Percentiles rank a stretch among this genome's conserved stretches.
Conservation (phyloP, 2,113 vertebrate species). For the Galeopterus variegatus region DNA sequence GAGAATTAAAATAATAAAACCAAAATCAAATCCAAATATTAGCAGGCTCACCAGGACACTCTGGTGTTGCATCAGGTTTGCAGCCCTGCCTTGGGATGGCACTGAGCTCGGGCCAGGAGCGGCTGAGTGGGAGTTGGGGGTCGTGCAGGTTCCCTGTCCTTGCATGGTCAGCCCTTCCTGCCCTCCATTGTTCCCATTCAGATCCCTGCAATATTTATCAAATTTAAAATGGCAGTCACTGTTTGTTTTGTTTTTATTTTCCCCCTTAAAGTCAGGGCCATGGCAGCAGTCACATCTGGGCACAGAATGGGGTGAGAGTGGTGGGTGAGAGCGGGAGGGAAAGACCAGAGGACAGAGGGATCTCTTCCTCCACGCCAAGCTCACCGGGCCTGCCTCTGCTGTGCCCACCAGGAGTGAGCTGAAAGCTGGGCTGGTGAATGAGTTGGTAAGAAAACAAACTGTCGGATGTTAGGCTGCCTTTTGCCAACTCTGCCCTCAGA, state of each 20-base stretch:
- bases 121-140: neutral
- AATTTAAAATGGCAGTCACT: neutral
- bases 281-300: too few relatives aligned
- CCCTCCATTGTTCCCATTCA: neutral
- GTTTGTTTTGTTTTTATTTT: neutral
- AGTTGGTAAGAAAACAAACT: neutral
- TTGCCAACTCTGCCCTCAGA: neutral
- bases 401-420: neutral
- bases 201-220: neutral
- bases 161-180: neutral
- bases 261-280: neutral
- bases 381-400: neutral
- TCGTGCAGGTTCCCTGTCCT: too few relatives aligned
- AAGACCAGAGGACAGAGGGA: neutral
- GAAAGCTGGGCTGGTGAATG: neutral
- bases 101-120: neutral
- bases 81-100: neutral
- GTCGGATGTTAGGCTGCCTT: neutral
- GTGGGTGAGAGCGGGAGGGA: too few relatives aligned
- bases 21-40: neutral
- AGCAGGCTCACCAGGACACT: neutral
- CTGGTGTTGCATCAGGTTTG: too few relatives aligned
- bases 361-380: neutral
- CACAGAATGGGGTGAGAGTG: neutral
- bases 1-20: neutral